Evolutionary conservation across 1,140 invertebrate genomes (phyloP).

Genomic region (Drosophila obscura): DNA sequence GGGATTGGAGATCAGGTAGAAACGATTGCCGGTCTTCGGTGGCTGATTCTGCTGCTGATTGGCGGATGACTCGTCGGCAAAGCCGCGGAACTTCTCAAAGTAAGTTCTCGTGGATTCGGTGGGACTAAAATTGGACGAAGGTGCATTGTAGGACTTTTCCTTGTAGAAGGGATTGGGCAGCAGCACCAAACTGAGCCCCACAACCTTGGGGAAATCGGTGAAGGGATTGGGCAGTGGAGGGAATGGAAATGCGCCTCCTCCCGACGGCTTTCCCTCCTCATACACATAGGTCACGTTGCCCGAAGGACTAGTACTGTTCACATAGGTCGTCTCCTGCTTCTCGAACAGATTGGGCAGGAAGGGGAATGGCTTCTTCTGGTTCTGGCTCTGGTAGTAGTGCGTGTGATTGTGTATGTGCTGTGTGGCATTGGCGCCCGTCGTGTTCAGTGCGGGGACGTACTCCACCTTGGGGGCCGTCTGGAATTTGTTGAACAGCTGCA

Average conservation of each 20-base stretch:
- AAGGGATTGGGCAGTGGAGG: constrained; percentile 64
- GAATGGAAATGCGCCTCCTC: constrained; percentile 11
- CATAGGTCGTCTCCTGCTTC: constrained; percentile 29
- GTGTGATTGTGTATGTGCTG: constrained; percentile 17
- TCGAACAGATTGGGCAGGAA: constrained; percentile 64
- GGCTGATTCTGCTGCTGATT: constrained; percentile 1
- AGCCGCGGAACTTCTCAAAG: constrained; percentile 24
- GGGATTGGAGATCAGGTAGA: constrained; percentile 48
- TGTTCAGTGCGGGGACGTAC: constrained; percentile 6
- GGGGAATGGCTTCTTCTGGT: constrained; percentile 40
- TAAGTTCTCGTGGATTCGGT: neutral
- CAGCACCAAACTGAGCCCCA: constrained; percentile 40
- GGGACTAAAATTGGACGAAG: neutral
- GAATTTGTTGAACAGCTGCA: constrained; percentile 22
- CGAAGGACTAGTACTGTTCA: constrained; percentile 1
- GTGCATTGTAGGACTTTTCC: neutral
- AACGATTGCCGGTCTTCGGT: constrained; percentile 19
- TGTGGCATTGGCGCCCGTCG: constrained; percentile 25
- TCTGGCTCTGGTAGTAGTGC: constrained; percentile 12
- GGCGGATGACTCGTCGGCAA: constrained; percentile 14
- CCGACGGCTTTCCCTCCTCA: constrained; percentile 23
- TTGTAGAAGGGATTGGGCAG: constrained; percentile 41
- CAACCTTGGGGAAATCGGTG: constrained; percentile 43
- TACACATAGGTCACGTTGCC: constrained; percentile 26
- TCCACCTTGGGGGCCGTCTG: neutral